Evolutionary conservation across 2,113 vertebrate species (phyloP).

Genomic region (Actenoides hombroni): DNA sequence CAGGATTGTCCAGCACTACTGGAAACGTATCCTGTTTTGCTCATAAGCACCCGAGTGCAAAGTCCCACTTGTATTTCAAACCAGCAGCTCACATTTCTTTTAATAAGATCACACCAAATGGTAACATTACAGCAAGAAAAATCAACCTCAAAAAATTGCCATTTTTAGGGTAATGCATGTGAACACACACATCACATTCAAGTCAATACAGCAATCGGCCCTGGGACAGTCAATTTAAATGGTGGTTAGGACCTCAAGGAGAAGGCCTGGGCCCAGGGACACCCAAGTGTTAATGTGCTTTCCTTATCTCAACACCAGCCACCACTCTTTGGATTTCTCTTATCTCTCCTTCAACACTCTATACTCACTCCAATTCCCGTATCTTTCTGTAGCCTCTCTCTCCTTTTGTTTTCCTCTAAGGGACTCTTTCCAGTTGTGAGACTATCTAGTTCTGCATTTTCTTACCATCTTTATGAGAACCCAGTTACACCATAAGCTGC

Average conservation of each 20-base stretch:
- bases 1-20: neutral
- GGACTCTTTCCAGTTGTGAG: neutral
- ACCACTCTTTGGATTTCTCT: neutral
- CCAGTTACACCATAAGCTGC: neutral
- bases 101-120: neutral
- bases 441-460: neutral
- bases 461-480: neutral
- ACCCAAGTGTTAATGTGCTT: neutral
- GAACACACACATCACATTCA: neutral
- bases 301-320: neutral
- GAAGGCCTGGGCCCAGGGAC: neutral
- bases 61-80: neutral
- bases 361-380: neutral
- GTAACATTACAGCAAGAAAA: neutral
- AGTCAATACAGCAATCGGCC: neutral
- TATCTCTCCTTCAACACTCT: neutral
- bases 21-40: neutral
- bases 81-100: neutral
- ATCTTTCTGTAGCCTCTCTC: neutral
- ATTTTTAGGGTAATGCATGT: neutral
- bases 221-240: neutral
- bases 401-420: neutral
- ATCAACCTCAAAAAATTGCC: fast-evolving
- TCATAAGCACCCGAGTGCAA: neutral
- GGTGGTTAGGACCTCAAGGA: neutral